Percentiles rank a stretch among this genome's conserved stretches.
Evolutionary conservation across 2,113 vertebrate genomes (phyloP).

Genomic region (Gallinago jamesoni): DNA sequence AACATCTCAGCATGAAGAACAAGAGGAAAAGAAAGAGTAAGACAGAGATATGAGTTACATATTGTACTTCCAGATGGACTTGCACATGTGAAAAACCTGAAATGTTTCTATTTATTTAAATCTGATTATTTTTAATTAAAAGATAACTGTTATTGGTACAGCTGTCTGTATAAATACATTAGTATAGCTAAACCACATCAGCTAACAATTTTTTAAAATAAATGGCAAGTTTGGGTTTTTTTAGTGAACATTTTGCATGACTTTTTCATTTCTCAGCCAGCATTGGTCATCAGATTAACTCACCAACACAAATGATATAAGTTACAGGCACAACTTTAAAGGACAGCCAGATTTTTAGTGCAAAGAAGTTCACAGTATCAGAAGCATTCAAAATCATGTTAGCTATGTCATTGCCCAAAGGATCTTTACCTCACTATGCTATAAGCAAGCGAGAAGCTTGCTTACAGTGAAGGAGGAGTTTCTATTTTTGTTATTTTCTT

Average conservation of each 20-base stretch:
- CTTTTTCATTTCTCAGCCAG: not conserved
- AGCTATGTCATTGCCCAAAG: not conserved
- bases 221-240: not conserved
- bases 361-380: not conserved
- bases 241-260: not conserved
- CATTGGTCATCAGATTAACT: not conserved
- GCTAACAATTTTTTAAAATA: not conserved
- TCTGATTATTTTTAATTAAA: not conserved
- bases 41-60: not conserved
- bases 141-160: not conserved
- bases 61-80: not conserved
- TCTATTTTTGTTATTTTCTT: not conserved
- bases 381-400: not conserved
- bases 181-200: not conserved
- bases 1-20: not conserved
- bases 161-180: not conserved
- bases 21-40: not conserved
- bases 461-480: not conserved
- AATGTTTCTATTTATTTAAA: not conserved
- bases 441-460: not conserved
- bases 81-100: not conserved
- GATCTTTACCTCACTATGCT: not conserved
- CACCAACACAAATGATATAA: not conserved
- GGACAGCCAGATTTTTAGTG: not conserved
- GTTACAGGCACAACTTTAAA: not conserved